Evolutionary conservation across 23 tunicate species (phyloP).

Genomic region (Phallusia fumigata): DNA sequence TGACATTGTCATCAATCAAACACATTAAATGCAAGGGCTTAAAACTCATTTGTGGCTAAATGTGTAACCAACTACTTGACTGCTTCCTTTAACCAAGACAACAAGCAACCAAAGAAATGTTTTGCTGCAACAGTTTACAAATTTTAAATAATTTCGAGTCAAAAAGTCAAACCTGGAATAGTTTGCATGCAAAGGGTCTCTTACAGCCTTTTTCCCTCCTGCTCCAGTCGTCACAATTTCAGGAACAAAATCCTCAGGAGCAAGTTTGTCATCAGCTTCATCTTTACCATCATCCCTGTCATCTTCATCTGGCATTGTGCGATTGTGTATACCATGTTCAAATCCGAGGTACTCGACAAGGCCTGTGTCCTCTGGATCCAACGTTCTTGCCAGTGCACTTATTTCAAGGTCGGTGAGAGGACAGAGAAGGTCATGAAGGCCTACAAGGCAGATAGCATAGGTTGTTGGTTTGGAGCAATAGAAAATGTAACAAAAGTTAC

Average conservation of each 20-base stretch:
- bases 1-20: too few species aligned
- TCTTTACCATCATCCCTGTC: not conserved
- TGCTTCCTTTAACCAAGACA: too few species aligned
- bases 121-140: too few species aligned
- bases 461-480: too few species aligned
- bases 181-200: not conserved
- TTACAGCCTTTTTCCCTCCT: not conserved
- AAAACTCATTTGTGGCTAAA: too few species aligned
- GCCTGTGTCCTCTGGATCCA: slow-evolving; percentile 78
- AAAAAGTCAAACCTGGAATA: not conserved
- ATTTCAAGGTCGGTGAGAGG: slow-evolving; percentile 75
- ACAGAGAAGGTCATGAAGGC: slow-evolving; percentile 56
- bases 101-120: too few species aligned
- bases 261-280: not conserved
- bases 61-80: too few species aligned
- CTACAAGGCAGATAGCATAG: slow-evolving; percentile 13
- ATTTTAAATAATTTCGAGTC: too few species aligned
- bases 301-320: not conserved
- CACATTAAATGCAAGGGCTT: too few species aligned
- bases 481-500: too few species aligned
- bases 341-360: slow-evolving; percentile 66
- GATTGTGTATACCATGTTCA: slow-evolving; percentile 54
- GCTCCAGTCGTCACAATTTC: not conserved
- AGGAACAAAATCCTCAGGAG: slow-evolving; percentile 6
- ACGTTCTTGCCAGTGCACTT: slow-evolving; percentile 32